Conservation (phyloP, 1,140 invertebrate genomes). For the Lordiphosa clarofinis region DNA sequence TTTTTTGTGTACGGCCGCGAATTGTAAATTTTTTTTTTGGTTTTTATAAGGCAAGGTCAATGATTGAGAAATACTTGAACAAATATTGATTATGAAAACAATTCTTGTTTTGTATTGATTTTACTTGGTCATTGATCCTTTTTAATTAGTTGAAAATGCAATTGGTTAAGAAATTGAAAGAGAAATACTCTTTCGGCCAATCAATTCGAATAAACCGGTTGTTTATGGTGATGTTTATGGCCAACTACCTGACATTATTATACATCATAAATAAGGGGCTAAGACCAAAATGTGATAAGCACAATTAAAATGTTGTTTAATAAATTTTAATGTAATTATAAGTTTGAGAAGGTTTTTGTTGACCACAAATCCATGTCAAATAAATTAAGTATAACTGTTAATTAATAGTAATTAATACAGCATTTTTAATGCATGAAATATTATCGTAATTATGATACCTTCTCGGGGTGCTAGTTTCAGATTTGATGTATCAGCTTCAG, state of each 20-base stretch:
- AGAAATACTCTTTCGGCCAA: too few species aligned
- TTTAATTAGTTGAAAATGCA: slow-evolving; percentile 5
- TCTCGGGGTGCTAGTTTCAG: too few species aligned
- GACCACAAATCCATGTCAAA: slow-evolving; percentile 10
- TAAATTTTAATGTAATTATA: slow-evolving; percentile 23
- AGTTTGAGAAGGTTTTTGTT: slow-evolving; percentile 5
- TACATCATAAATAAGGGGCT: slow-evolving; percentile 26
- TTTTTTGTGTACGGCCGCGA: slow-evolving; percentile 1
- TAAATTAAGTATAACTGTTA: too few species aligned
- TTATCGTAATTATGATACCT: too few species aligned
- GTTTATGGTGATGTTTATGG: slow-evolving; percentile 13
- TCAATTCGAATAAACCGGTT: background rate
- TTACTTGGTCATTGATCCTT: slow-evolving; percentile 37
- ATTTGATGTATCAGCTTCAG: too few species aligned
- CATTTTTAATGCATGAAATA: too few species aligned
- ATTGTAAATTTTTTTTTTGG: slow-evolving; percentile 3
- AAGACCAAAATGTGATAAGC: slow-evolving; percentile 26
- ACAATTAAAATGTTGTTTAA: slow-evolving; percentile 23
- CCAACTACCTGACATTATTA: slow-evolving; percentile 30
- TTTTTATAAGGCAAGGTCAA: slow-evolving; percentile 14
- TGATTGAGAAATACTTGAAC: slow-evolving; percentile 5
- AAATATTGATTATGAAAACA: background rate
- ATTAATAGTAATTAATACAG: too few species aligned
- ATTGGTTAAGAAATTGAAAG: background rate
- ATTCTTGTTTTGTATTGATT: slow-evolving; percentile 36